Percentiles rank a stretch among this genome's conserved stretches.
phyloP scores from a whole-genome alignment of 2,113 vertebrate genomes.

The Oceanodroma tethys region DNA sequence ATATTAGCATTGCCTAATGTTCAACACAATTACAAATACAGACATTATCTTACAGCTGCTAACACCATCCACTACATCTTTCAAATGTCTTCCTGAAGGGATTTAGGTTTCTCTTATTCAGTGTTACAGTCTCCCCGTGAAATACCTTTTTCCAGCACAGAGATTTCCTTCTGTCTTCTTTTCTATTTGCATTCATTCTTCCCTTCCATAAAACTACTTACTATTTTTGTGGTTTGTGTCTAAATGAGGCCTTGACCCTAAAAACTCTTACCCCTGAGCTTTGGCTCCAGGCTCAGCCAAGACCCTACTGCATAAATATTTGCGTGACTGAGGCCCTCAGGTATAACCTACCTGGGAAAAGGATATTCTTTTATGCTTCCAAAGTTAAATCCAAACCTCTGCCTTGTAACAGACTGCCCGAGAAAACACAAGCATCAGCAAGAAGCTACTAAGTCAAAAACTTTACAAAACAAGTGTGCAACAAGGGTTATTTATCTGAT shows the following conservation, averaged over 20 bases:
- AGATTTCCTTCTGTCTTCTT: neutral
- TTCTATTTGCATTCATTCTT: neutral
- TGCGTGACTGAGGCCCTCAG: neutral
- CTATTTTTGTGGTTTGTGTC: neutral
- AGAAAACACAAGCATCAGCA: neutral
- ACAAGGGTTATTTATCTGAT: rapidly evolving
- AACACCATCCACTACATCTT: neutral
- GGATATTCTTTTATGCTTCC: neutral
- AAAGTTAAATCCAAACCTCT: neutral
- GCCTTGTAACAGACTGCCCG: neutral
- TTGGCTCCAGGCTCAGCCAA: neutral
- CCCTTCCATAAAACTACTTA: neutral
- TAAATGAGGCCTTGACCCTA: neutral
- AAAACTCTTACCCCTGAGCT: neutral
- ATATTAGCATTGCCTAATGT: neutral
- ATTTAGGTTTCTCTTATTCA: neutral
- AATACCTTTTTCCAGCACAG: neutral
- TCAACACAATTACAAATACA: neutral
- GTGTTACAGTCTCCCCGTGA: neutral
- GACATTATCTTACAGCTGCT: neutral
- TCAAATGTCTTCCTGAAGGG: neutral
- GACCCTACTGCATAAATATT: neutral
- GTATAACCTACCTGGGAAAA: neutral
- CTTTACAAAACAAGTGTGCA: neutral
- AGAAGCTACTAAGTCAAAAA: neutral